A percentile compares a stretch with the other conserved stretches of the same genome.
Conservation (phyloP, 2,888 invertebrate species). For the Podabrus alpinus region DNA sequence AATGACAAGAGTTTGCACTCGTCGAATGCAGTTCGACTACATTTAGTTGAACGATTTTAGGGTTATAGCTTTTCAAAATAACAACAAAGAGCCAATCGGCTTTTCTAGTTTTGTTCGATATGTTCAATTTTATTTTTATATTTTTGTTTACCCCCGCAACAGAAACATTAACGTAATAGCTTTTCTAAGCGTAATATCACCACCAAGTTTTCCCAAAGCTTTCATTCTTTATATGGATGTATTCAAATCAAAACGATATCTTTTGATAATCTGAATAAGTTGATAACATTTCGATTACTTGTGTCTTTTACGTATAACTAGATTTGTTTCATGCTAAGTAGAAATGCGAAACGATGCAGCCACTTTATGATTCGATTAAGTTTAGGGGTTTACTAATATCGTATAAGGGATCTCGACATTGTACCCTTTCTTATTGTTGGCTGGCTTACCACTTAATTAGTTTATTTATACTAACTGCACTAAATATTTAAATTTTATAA, state of each 20-base stretch:
- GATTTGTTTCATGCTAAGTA: conserved; percentile 32
- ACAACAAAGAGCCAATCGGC: not conserved
- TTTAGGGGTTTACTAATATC: conserved; percentile 24
- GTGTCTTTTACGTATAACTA: conserved; percentile 29
- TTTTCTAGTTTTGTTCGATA: not conserved
- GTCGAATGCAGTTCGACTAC: conserved; percentile 20
- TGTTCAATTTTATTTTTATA: not conserved
- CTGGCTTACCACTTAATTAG: not conserved
- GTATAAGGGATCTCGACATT: conserved; percentile 10
- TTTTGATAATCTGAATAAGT: conserved; percentile 36
- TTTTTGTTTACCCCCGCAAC: not conserved
- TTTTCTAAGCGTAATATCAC: conserved; percentile 19
- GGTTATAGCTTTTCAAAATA: not conserved
- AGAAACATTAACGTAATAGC: not conserved
- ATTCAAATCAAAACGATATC: conserved; percentile 38
- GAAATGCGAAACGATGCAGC: conserved; percentile 27
- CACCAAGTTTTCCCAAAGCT: conserved; percentile 5
- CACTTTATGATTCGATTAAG: conserved; percentile 29
- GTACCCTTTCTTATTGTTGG: conserved; percentile 8
- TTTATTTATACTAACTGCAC: not conserved
- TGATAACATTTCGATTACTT: conserved; percentile 39
- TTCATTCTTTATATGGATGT: conserved; percentile 33
- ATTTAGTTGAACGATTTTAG: not conserved
- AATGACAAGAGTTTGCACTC: conserved; percentile 31
- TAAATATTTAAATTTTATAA: not conserved